phyloP scores from a whole-genome alignment of 2,888 invertebrate genomes.

The Andrena chrysosceles region DNA sequence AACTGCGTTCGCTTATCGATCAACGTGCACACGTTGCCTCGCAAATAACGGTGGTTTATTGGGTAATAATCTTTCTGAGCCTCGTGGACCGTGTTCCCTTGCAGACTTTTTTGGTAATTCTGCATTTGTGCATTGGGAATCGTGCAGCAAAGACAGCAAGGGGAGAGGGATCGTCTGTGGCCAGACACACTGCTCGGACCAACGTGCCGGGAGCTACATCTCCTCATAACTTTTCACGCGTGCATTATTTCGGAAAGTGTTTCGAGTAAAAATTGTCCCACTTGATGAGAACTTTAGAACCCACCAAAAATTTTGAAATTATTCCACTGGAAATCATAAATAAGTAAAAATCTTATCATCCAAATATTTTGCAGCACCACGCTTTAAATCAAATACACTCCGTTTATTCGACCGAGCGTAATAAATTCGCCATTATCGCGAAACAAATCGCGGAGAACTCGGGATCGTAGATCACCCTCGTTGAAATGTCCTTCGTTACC shows the following conservation, averaged over 20 bases:
- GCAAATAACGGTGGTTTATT: neutral
- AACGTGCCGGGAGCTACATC: neutral
- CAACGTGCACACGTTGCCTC: constrained; percentile 1
- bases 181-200: neutral
- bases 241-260: neutral
- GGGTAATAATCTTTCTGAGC: neutral
- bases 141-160: neutral
- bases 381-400: neutral
- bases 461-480: constrained; percentile 17
- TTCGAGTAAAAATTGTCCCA: too few species aligned
- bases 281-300: too few species aligned
- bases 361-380: neutral
- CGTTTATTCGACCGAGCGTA: neutral
- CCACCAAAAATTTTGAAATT: too few species aligned
- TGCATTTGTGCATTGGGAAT: neutral
- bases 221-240: neutral
- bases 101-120: neutral
- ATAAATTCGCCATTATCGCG: neutral
- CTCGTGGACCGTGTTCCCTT: neutral
- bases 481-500: constrained; percentile 32
- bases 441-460: constrained; percentile 6
- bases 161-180: neutral
- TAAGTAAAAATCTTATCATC: neutral
- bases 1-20: constrained; percentile 38
- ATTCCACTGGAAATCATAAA: too few species aligned